Conservation (phyloP, 2,113 vertebrate genomes). For the Pterophyllum scalare region DNA sequence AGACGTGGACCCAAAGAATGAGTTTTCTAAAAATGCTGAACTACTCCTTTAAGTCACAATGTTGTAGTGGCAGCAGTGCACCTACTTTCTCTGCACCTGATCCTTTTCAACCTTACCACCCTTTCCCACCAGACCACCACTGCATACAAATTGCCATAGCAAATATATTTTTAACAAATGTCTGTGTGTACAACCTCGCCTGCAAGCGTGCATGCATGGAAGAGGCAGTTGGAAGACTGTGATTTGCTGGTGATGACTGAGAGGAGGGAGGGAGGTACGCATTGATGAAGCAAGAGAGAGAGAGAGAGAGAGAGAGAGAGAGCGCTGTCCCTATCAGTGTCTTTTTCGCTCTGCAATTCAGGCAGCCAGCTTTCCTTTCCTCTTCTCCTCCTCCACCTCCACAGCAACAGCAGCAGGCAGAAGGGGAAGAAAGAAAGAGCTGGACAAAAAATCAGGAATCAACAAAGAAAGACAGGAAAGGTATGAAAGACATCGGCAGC, state of each 20-base stretch:
- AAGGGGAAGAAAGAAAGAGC: not conserved
- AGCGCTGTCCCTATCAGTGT: slow-evolving; percentile 58
- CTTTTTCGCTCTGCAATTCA: slow-evolving; percentile 62
- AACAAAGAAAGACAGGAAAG: slow-evolving; percentile 9
- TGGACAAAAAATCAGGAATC: not conserved
- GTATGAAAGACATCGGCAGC: slow-evolving; percentile 32
- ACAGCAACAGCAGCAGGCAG: slow-evolving; percentile 23
- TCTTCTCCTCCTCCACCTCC: slow-evolving; percentile 56
- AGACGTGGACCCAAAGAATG: rapidly evolving
- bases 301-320: slow-evolving; percentile 52
- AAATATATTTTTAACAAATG: slow-evolving; percentile 34
- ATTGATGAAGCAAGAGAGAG: slow-evolving; percentile 63
- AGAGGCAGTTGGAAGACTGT: slow-evolving; percentile 63
- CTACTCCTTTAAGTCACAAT: slow-evolving; percentile 2
- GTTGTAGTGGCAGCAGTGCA: not conserved
- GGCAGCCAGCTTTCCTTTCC: slow-evolving; percentile 51
- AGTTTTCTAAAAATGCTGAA: not conserved
- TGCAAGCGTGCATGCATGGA: slow-evolving; percentile 17
- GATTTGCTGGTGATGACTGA: slow-evolving; percentile 79
- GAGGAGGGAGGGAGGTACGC: slow-evolving; percentile 66
- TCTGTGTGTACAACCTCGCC: slow-evolving; percentile 22
- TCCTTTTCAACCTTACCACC: not conserved
- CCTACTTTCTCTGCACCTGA: not conserved
- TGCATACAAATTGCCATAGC: slow-evolving; percentile 73
- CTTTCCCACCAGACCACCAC: slow-evolving; percentile 37